These are phyloP conservation scores for Hippopotamus amphibius DNA, from an alignment of 2,113 vertebrate genomes.

Conservation along the genomic window DNA sequence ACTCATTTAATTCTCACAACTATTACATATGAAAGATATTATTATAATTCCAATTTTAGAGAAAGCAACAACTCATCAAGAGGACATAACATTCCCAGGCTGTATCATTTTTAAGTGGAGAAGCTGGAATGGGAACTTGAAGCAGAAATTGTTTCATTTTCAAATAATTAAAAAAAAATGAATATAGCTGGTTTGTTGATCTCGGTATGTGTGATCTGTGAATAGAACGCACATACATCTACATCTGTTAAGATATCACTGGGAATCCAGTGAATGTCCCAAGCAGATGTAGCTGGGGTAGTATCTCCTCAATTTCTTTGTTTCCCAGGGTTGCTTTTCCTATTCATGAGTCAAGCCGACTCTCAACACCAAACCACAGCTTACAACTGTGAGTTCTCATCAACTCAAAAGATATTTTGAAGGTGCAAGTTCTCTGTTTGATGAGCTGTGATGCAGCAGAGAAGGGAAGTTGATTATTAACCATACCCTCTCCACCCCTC, in stretches of 20 bases:
- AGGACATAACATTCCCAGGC: neutral
- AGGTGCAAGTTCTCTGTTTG: neutral
- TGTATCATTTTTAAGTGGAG: neutral
- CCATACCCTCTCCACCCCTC: neutral
- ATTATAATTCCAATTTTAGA: neutral
- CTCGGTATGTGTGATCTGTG: neutral
- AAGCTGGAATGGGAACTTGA: neutral
- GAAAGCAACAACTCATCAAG: neutral
- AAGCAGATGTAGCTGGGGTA: neutral
- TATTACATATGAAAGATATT: neutral
- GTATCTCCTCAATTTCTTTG: neutral
- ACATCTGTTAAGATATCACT: neutral
- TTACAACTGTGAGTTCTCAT: neutral
- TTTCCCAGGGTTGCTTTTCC: neutral
- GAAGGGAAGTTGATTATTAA: neutral
- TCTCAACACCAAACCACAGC: neutral
- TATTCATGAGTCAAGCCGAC: neutral
- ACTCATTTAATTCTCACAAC: constrained; percentile 23
- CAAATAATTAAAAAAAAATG: neutral
- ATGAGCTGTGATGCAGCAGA: neutral
- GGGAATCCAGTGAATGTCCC: neutral
- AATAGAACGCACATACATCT: neutral
- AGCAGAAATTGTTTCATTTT: constrained; percentile 7
- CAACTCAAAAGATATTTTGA: neutral
- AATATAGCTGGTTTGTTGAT: neutral